phyloP scores from a whole-genome alignment of 2,113 vertebrate genomes.

The Carollia perspicillata region DNA sequence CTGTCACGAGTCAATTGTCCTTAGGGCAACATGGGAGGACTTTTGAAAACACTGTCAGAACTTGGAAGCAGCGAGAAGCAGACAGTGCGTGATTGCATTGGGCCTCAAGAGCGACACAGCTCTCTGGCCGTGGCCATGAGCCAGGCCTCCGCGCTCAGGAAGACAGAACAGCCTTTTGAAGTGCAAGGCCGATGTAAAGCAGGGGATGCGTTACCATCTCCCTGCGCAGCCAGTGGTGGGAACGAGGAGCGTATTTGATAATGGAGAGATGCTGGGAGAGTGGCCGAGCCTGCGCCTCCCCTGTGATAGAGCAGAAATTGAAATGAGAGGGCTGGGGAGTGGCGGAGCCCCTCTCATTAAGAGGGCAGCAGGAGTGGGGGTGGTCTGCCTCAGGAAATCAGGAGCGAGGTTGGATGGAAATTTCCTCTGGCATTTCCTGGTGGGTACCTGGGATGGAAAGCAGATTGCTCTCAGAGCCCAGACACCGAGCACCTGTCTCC shows the following conservation, averaged over 20 bases:
- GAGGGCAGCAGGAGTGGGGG: not conserved
- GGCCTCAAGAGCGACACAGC: conserved; percentile 74
- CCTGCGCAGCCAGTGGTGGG: conserved; percentile 52
- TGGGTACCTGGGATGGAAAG: not conserved
- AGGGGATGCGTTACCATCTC: conserved; percentile 73
- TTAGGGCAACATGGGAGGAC: conserved; percentile 64
- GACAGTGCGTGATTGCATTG: conserved; percentile 79
- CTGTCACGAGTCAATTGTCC: conserved; percentile 75
- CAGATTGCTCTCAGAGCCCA: not conserved
- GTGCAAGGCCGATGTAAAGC: conserved; percentile 66
- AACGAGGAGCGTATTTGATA: conserved; percentile 16
- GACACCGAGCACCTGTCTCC: not conserved
- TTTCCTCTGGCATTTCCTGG: not conserved
- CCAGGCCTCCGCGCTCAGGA: conserved; percentile 60
- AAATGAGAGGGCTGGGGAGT: conserved; percentile 57
- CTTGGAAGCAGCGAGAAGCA: conserved; percentile 69
- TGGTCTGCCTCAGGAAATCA: not conserved
- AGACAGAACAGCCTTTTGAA: conserved; percentile 71
- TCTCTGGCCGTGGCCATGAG: conserved; percentile 62
- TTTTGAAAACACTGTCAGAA: conserved; percentile 75
- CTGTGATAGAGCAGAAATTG: conserved; percentile 45
- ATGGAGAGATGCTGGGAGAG: conserved; percentile 12
- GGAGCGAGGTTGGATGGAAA: not conserved
- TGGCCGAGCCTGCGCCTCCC: not conserved
- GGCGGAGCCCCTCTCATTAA: not conserved